Conservation (phyloP, 2,888 invertebrate species). For the Amblyjoppa proteus region DNA sequence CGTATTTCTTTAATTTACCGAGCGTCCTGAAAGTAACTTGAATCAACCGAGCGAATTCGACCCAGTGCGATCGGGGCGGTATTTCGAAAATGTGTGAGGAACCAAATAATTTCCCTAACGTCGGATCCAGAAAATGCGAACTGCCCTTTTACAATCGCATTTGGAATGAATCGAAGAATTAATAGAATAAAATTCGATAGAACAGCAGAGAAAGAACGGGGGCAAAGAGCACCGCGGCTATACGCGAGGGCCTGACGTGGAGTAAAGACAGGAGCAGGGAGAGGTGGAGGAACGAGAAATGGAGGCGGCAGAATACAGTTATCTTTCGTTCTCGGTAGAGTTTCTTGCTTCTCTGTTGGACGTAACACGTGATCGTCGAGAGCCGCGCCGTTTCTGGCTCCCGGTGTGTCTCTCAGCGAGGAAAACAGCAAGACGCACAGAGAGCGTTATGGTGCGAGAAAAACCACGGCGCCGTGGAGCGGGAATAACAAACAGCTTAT, state of each 20-base stretch:
- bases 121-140: not conserved
- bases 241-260: slow-evolving; percentile 50
- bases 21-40: not conserved
- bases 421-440: slow-evolving; percentile 55
- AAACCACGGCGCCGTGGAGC: slow-evolving; percentile 29
- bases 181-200: not conserved
- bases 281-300: slow-evolving; percentile 65
- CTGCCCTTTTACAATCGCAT: not conserved
- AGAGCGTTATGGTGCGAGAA: slow-evolving; percentile 26
- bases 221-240: slow-evolving; percentile 48
- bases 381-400: slow-evolving; percentile 32
- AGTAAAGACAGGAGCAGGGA: slow-evolving; percentile 40
- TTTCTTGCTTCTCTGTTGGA: slow-evolving; percentile 71
- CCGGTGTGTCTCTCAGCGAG: slow-evolving; percentile 44
- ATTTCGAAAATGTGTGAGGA: too few relatives aligned
- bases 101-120: too few relatives aligned
- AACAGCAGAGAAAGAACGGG: not conserved
- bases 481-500: slow-evolving; percentile 62
- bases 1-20: not conserved
- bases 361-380: slow-evolving; percentile 63
- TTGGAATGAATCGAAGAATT: slow-evolving; percentile 3
- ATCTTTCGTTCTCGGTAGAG: slow-evolving; percentile 70
- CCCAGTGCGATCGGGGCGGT: too few relatives aligned
- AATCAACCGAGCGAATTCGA: not conserved
- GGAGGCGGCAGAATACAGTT: slow-evolving; percentile 76